Percentiles rank a stretch among this genome's conserved stretches.
Conservation (phyloP, 2,888 invertebrate genomes). For the Unio pictorum region DNA sequence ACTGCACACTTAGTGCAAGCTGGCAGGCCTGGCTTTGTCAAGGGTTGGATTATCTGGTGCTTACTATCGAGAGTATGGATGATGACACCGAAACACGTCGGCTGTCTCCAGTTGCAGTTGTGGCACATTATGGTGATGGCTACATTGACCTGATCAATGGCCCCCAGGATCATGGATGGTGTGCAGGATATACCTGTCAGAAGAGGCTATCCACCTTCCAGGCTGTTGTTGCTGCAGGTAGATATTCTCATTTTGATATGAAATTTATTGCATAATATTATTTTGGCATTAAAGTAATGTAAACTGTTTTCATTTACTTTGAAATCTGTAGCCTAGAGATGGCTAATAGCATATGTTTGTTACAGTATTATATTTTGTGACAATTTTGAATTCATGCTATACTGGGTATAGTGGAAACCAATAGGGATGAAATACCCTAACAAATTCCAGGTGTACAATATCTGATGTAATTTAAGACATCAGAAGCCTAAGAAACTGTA, state of each 20-base stretch:
- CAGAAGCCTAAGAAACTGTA: no score
- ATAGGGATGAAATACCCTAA: no score
- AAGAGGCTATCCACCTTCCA: conserved; percentile 64
- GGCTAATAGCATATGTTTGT: no score
- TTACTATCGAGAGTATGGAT: conserved; percentile 65
- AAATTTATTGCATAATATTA: no score
- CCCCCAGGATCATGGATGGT: conserved; percentile 70
- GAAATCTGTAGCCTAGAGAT: no score
- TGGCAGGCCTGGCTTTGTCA: conserved; percentile 60
- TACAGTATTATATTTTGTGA: no score
- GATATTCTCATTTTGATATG: conserved; percentile 2
- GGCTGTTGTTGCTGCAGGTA: conserved; percentile 54
- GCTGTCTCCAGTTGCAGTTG: conserved; percentile 62
- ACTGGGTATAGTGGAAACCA: no score
- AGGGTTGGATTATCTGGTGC: conserved; percentile 46
- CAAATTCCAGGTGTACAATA: no score
- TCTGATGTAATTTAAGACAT: no score
- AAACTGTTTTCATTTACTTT: no score
- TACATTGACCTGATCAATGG: conserved; percentile 69
- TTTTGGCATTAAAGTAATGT: no score
- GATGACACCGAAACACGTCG: conserved; percentile 64
- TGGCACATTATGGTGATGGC: conserved; percentile 25
- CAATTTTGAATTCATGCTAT: no score
- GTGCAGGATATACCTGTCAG: conserved; percentile 67
- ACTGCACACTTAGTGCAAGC: conserved; percentile 25